Evolutionary conservation across 2,113 vertebrate genomes (phyloP).

Genomic region (human (Homo sapiens)): GRCh38 chr19:22558001-22558500

Average conservation of each 20-base stretch:
- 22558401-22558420: too few relatives aligned
- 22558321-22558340: neutral
- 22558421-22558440: too few relatives aligned
- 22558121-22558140: neutral
- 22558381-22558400: too few relatives aligned
- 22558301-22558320: neutral
- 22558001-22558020: neutral
- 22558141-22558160: neutral
- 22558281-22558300: neutral
- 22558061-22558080: neutral
- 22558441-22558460: too few relatives aligned
- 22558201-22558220: conserved; percentile 12
- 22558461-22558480: too few relatives aligned
- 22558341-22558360: too few relatives aligned
- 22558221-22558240: neutral
- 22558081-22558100: neutral
- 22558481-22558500: too few relatives aligned
- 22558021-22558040: neutral
- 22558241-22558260: conserved; percentile 42
- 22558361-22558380: too few relatives aligned
- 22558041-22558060: too few relatives aligned
- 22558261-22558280: neutral
- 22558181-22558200: neutral
- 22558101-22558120: neutral
- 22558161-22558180: neutral